phyloP scores from a whole-genome alignment of 1,140 invertebrate species.

The Eulimnadia texana region DNA sequence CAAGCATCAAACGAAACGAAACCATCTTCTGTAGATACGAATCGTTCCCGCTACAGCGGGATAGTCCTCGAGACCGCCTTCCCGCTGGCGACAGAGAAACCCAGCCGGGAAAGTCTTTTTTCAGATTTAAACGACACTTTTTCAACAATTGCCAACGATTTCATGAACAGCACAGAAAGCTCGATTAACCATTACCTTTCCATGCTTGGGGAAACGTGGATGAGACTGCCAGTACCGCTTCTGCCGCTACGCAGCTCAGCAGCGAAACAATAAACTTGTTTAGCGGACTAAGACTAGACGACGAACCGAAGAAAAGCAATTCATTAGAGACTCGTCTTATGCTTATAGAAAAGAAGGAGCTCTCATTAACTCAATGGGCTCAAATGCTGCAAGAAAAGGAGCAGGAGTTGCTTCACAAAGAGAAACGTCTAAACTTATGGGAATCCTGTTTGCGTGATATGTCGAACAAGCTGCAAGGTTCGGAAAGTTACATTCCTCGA shows the following conservation, averaged over 20 bases:
- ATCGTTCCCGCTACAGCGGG: neutral
- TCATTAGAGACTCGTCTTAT: neutral
- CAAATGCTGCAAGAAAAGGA: conserved; percentile 9
- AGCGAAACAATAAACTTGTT: neutral
- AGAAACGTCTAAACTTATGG: conserved; percentile 1
- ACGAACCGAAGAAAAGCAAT: neutral
- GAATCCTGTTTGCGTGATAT: neutral
- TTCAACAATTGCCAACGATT: neutral
- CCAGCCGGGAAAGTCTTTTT: neutral
- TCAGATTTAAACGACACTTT: neutral
- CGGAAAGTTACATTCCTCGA: neutral
- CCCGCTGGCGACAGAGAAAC: neutral
- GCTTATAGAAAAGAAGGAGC: neutral
- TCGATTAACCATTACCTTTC: neutral
- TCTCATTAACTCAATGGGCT: neutral
- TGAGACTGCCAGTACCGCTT: neutral
- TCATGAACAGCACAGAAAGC: neutral
- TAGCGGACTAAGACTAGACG: neutral
- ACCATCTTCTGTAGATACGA: neutral
- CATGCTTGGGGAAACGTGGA: neutral
- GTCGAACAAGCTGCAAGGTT: neutral
- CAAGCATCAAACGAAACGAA: neutral
- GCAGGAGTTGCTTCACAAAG: conserved; percentile 7
- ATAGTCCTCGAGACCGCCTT: neutral
- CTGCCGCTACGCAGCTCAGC: neutral